Percentiles rank a stretch among this genome's conserved stretches.
Evolutionary conservation across 2,113 vertebrate species (phyloP).

Genomic region (Procavia capensis): DNA sequence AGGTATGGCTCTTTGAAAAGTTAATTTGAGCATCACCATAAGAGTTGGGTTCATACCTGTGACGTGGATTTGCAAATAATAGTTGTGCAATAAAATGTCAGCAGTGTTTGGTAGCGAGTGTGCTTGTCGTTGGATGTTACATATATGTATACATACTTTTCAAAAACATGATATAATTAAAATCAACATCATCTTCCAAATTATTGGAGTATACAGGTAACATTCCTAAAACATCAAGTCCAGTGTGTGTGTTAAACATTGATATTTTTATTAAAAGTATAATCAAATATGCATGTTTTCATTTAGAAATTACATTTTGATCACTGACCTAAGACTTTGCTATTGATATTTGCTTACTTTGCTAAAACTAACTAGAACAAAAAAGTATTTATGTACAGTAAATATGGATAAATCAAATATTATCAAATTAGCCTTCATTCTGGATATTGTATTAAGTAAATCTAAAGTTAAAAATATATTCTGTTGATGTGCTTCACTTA

Average conservation of each 20-base stretch:
- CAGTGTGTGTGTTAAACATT: neutral
- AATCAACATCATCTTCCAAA: neutral
- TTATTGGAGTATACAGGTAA: neutral
- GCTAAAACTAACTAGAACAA: neutral
- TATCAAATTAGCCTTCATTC: neutral
- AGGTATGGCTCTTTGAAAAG: neutral
- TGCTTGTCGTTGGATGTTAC: neutral
- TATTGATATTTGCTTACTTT: neutral
- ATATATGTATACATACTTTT: neutral
- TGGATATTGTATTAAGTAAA: neutral
- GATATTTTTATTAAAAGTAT: neutral
- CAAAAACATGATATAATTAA: no score
- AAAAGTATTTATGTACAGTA: neutral
- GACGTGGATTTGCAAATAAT: neutral
- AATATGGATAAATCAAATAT: neutral
- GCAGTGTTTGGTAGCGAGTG: neutral
- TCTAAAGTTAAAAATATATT: neutral
- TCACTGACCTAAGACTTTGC: neutral
- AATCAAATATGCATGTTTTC: neutral
- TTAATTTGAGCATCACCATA: neutral
- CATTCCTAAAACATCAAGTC: neutral
- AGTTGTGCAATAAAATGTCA: neutral
- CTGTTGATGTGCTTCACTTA: neutral
- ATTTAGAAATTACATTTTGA: neutral
- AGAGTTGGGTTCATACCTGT: neutral